Evolutionary conservation across 2,113 vertebrate species (phyloP).

Genomic region (Noturus placidus): DNA sequence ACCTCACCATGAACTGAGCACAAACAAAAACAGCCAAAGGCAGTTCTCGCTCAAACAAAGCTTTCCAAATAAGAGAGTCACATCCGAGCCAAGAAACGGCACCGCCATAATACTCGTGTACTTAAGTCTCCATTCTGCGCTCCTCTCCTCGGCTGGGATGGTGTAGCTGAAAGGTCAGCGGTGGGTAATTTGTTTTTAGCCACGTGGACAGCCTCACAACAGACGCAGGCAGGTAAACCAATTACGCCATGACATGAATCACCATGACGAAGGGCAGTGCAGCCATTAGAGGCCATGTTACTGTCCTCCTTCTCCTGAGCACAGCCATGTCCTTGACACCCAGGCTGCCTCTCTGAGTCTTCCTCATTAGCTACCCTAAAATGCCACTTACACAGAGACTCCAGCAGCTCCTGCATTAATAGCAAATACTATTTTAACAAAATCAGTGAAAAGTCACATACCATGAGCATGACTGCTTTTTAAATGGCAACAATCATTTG

Average conservation of each 20-base stretch:
- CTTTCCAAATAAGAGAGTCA: constrained; percentile 34
- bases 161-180: constrained; percentile 55
- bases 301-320: constrained; percentile 58
- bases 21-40: constrained; percentile 51
- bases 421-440: constrained; percentile 22
- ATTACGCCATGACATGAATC: constrained; percentile 69
- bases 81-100: constrained; percentile 21
- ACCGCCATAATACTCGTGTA: constrained; percentile 56
- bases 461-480: not conserved
- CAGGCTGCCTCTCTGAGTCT: constrained; percentile 37
- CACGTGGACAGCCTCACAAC: constrained; percentile 53
- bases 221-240: constrained; percentile 65
- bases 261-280: constrained; percentile 60
- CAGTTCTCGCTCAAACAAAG: constrained; percentile 31
- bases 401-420: constrained; percentile 23
- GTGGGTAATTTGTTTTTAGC: constrained; percentile 60
- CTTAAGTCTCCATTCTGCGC: constrained; percentile 57
- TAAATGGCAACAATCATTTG: constrained; percentile 27
- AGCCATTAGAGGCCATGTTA: constrained; percentile 58
- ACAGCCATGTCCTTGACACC: constrained; percentile 61
- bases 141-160: constrained; percentile 26
- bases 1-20: constrained; percentile 36
- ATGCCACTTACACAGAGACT: constrained; percentile 44
- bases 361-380: constrained; percentile 35
- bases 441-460: constrained; percentile 8